Conservation (phyloP, 1,140 invertebrate genomes). For the Orius insidiosus region DNA sequence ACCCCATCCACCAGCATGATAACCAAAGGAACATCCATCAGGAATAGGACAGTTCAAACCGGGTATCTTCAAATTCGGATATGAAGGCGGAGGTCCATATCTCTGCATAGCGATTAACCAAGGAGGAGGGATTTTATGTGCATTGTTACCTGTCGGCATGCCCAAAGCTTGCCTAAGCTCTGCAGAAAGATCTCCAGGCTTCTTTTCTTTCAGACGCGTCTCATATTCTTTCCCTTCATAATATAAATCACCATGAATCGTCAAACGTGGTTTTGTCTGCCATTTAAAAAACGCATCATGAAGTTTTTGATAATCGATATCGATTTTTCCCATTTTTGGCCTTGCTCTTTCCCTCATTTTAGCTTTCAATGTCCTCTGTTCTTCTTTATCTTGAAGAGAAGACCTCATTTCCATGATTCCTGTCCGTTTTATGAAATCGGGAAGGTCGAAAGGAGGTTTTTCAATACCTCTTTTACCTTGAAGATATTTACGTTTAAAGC, state of each 20-base stretch:
- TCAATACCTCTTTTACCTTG: conserved; percentile 98
- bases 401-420: conserved; percentile 99
- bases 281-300: conserved; percentile 99
- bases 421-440: conserved; percentile 96
- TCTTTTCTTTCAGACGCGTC: conserved; percentile 65
- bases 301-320: conserved; percentile 98
- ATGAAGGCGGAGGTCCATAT: conserved; percentile 97
- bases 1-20: conserved; percentile 98
- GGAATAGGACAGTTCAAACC: conserved; percentile 85
- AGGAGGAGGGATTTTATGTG: conserved; percentile 82
- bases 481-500: conserved; percentile 91
- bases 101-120: conserved; percentile 99
- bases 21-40: conserved; percentile 93
- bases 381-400: conserved; percentile 95
- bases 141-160: conserved; percentile 91
- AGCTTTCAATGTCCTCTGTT: conserved; percentile 88
- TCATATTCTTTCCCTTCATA: conserved; percentile 99
- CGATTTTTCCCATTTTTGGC: conserved; percentile 97
- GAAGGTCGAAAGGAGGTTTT: conserved; percentile 93
- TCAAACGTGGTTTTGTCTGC: conserved; percentile 98
- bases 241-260: conserved; percentile 87
- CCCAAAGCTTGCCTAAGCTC: conserved; percentile 91
- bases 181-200: conserved; percentile 48
- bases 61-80: conserved; percentile 96
- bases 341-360: conserved; percentile 96